Evolutionary conservation across 2,797 vertebrate species (phyloP).

Genomic region (Muscicapa striata): DNA sequence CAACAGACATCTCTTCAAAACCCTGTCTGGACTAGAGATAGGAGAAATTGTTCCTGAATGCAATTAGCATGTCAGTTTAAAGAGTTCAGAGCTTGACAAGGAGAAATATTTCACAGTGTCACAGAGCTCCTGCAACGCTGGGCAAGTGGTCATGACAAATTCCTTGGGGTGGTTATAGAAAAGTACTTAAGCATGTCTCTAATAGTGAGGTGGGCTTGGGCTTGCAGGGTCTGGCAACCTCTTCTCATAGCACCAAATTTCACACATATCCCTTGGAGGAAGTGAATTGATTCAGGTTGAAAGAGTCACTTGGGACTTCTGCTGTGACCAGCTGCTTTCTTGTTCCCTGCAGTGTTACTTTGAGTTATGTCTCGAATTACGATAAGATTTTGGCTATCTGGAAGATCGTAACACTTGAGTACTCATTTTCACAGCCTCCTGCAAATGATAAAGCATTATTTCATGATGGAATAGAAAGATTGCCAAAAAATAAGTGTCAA

Average conservation of each 20-base stretch:
- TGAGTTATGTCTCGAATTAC: not conserved
- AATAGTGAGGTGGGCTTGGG: not conserved
- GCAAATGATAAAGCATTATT: not conserved
- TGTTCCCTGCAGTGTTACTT: not conserved
- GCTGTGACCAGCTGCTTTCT: not conserved
- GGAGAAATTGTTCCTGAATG: not conserved
- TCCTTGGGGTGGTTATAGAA: not conserved
- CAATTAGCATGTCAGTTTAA: not conserved
- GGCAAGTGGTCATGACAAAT: not conserved
- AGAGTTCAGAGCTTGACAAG: not conserved
- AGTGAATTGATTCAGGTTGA: not conserved
- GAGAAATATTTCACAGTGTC: not conserved
- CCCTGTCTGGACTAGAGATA: not conserved
- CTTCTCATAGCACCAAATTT: not conserved
- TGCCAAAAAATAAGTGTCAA: not conserved
- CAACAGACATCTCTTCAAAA: not conserved
- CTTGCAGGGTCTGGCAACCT: not conserved
- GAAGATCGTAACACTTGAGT: not conserved
- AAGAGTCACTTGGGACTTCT: not conserved
- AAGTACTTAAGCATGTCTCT: not conserved
- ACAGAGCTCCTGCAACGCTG: not conserved
- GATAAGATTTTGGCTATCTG: not conserved
- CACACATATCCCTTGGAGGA: not conserved
- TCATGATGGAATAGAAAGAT: not conserved
- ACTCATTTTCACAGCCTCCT: not conserved